A percentile compares a stretch with the other conserved stretches of the same genome.
Conservation (phyloP, 2,113 vertebrate species). For the Zosterops hypoxanthus region DNA sequence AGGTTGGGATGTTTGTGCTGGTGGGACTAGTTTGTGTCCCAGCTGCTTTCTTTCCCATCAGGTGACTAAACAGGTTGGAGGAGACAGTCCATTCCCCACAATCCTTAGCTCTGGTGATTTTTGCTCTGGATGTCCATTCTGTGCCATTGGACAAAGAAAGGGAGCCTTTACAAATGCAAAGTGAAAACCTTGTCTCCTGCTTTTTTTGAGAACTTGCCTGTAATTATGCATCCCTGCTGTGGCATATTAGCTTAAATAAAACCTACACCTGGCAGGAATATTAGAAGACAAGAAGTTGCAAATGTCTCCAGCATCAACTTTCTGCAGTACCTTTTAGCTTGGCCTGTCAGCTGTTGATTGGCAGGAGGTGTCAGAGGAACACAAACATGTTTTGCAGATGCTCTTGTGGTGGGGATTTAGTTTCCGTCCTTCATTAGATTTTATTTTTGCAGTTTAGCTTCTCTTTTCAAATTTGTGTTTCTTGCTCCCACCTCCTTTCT, state of each 20-base stretch:
- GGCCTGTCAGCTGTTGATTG: not conserved
- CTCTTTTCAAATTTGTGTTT: not conserved
- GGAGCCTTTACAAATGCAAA: not conserved
- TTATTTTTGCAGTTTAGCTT: not conserved
- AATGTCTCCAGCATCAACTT: not conserved
- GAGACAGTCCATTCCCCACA: not conserved
- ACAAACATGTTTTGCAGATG: not conserved
- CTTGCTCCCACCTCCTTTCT: not conserved
- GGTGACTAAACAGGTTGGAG: not conserved
- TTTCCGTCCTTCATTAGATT: not conserved
- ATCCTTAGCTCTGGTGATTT: not conserved
- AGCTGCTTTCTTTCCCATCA: not conserved
- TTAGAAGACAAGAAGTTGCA: not conserved
- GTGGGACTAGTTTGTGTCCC: not conserved
- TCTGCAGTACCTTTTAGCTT: not conserved
- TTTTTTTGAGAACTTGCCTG: constrained; percentile 5
- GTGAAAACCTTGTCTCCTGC: not conserved
- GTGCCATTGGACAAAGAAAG: not conserved
- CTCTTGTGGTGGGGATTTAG: not conserved
- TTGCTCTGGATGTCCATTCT: not conserved
- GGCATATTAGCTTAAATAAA: not conserved
- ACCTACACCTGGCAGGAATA: not conserved
- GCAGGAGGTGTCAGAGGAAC: not conserved
- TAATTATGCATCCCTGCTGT: constrained; percentile 7
- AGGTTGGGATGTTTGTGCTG: not conserved